Evolutionary conservation across 2,113 vertebrate species (phyloP).

Genomic region (Progne subis): DNA sequence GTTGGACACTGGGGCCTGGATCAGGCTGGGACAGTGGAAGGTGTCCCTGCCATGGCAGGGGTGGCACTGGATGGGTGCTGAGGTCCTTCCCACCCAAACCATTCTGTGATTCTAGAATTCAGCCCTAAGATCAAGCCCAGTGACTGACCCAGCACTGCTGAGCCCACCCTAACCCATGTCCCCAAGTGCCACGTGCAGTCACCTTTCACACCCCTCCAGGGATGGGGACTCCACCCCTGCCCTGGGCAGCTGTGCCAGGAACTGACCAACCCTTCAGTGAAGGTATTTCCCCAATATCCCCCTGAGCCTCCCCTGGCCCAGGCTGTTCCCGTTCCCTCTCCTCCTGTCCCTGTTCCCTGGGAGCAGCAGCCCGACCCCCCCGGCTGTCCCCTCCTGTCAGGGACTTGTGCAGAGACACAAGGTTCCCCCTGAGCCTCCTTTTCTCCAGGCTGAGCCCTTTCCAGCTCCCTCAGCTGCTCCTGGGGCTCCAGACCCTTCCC

Average conservation of each 20-base stretch:
- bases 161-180: not conserved
- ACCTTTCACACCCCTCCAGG: not conserved
- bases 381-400: not conserved
- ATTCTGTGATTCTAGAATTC: not conserved
- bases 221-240: accelerated
- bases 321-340: not conserved
- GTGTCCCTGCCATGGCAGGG: not conserved
- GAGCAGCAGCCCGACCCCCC: not conserved
- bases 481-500: not conserved
- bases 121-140: not conserved
- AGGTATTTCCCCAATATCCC: accelerated
- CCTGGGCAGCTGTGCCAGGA: not conserved
- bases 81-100: not conserved
- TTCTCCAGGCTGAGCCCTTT: not conserved
- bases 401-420: not conserved
- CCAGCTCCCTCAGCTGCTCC: not conserved
- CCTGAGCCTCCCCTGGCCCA: not conserved
- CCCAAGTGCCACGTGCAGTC: not conserved
- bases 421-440: not conserved
- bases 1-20: not conserved
- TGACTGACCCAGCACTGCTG: not conserved
- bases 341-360: not conserved
- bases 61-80: not conserved
- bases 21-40: not conserved
- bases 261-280: not conserved